Evolutionary conservation across 2,797 vertebrate species (phyloP).

Genomic region (Centroberyx gerrardi): DNA sequence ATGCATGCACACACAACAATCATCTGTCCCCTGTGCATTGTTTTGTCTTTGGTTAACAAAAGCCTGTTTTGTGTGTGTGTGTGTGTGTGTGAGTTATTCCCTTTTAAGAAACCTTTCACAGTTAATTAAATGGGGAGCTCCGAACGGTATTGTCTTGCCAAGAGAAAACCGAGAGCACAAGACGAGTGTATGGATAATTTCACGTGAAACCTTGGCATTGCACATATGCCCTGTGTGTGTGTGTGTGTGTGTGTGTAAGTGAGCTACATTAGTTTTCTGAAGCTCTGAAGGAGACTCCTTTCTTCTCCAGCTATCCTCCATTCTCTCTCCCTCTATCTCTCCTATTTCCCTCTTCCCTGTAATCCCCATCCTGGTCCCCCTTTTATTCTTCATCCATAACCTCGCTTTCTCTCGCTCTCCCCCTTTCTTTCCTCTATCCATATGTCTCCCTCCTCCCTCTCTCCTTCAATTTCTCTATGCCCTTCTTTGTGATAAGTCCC

Average conservation of each 20-base stretch:
- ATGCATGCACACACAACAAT: conserved; percentile 46
- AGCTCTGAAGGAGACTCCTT: conserved; percentile 12
- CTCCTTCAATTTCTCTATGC: conserved; percentile 1
- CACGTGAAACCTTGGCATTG: conserved; percentile 40
- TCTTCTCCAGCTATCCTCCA: conserved; percentile 2
- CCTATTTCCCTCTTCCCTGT: background rate
- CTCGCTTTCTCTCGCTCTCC: conserved; percentile 5
- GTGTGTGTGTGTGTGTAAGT: conserved; percentile 10
- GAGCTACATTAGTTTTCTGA: conserved; percentile 30
- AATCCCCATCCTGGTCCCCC: conserved; percentile 7
- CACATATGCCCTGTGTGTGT: background rate
- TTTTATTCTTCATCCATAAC: conserved; percentile 38
- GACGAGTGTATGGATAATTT: conserved; percentile 48
- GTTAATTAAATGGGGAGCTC: conserved; percentile 80
- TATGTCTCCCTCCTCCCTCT: background rate
- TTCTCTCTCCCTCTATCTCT: conserved; percentile 5
- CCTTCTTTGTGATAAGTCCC: conserved; percentile 51
- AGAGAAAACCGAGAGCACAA: conserved; percentile 36
- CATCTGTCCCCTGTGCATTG: conserved; percentile 45
- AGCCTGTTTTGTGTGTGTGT: conserved; percentile 38
- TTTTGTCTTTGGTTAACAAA: conserved; percentile 72
- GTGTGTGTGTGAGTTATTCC: conserved; percentile 31
- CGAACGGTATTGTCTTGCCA: conserved; percentile 52
- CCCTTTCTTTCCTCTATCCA: background rate
- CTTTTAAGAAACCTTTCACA: conserved; percentile 65